Conservation (phyloP, 2,113 vertebrate species). For the Micronycteris hirsuta region DNA sequence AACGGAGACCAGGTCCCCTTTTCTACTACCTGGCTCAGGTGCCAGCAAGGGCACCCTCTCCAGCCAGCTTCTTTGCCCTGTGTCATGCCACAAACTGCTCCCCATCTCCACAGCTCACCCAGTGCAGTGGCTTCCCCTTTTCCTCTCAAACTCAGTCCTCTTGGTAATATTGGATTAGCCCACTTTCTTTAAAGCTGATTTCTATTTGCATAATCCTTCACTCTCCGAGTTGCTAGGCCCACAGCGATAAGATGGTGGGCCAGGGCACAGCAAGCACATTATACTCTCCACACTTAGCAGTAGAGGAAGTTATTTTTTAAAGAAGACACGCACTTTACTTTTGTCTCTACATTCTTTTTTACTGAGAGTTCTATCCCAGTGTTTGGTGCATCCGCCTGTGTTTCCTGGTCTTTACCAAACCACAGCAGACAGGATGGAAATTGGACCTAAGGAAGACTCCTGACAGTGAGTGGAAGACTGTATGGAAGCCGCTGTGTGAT, state of each 20-base stretch:
- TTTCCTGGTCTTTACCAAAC: neutral
- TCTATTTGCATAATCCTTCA: slow-evolving; percentile 82
- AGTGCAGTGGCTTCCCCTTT: slow-evolving; percentile 58
- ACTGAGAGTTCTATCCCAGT: neutral
- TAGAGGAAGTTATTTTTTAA: slow-evolving; percentile 24
- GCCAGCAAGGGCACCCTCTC: neutral
- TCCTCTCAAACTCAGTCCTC: slow-evolving; percentile 40
- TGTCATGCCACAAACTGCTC: neutral
- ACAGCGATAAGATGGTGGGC: slow-evolving; percentile 38
- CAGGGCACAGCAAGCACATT: slow-evolving; percentile 48
- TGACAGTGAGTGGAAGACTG: neutral
- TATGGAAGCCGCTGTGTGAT: neutral
- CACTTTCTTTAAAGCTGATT: slow-evolving; percentile 79
- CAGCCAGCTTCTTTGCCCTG: neutral
- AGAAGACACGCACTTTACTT: slow-evolving; percentile 55
- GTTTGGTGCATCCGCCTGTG: too few relatives aligned
- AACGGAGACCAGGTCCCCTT: neutral
- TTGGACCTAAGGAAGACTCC: slow-evolving; percentile 3
- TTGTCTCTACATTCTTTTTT: slow-evolving; percentile 31
- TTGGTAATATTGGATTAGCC: slow-evolving; percentile 86
- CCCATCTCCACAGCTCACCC: neutral
- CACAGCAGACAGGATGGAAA: neutral
- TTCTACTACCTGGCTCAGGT: neutral
- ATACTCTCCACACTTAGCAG: slow-evolving; percentile 34
- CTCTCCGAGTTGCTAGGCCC: slow-evolving; percentile 47